Conservation (phyloP, 2,888 invertebrate species). For the Metalampra italica region DNA sequence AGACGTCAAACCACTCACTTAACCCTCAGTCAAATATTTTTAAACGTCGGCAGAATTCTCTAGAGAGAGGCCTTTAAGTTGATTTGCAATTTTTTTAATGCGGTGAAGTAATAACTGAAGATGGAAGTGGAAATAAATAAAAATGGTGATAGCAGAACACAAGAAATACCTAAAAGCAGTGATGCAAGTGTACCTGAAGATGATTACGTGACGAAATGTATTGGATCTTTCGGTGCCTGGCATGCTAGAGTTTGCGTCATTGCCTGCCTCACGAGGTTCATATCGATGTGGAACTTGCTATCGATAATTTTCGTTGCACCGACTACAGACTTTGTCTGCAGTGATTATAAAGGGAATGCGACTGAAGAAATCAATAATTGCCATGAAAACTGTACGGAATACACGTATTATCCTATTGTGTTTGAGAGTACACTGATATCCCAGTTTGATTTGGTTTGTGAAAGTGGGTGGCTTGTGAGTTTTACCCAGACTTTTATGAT, state of each 20-base stretch:
- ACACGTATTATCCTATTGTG: slow-evolving; percentile 29
- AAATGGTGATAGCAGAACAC: neutral
- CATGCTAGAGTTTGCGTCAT: slow-evolving; percentile 30
- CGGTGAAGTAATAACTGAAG: neutral
- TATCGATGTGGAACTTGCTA: slow-evolving; percentile 37
- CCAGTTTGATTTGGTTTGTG: slow-evolving; percentile 44
- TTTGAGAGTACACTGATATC: slow-evolving; percentile 38
- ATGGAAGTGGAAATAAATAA: neutral
- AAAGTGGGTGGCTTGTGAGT: slow-evolving; percentile 43
- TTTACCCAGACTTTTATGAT: slow-evolving; percentile 44
- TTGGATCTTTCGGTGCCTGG: slow-evolving; percentile 46
- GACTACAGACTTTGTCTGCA: slow-evolving; percentile 37
- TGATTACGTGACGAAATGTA: slow-evolving; percentile 45
- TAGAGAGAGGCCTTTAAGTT: too few relatives aligned
- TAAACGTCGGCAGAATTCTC: too few relatives aligned
- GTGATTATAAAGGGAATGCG: slow-evolving; percentile 23
- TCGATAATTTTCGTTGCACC: slow-evolving; percentile 44
- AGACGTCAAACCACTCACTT: too few relatives aligned
- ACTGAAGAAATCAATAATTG: slow-evolving; percentile 32
- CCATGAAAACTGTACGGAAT: slow-evolving; percentile 40
- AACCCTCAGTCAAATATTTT: too few relatives aligned
- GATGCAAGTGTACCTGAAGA: slow-evolving; percentile 13
- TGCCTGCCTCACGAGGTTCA: slow-evolving; percentile 26
- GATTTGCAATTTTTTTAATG: too few relatives aligned
- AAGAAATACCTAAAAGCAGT: neutral